Evolutionary conservation across 2,113 vertebrate species (phyloP).

Genomic region (Tragelaphus buxtoni): DNA sequence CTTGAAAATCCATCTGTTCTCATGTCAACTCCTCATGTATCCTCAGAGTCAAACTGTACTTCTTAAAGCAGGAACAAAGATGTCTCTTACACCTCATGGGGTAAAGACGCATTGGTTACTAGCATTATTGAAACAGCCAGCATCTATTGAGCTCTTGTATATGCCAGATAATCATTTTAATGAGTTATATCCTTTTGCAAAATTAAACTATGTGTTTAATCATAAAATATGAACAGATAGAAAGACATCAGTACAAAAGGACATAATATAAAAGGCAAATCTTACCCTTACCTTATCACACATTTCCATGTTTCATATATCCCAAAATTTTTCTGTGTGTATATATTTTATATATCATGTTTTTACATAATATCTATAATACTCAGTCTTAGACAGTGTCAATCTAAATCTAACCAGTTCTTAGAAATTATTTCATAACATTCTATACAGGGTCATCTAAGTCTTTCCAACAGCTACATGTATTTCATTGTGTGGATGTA

Average conservation of each 20-base stretch:
- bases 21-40: not conserved
- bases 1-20: not conserved
- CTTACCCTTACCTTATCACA: not conserved
- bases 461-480: not conserved
- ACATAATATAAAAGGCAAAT: not conserved
- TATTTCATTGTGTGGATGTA: not conserved
- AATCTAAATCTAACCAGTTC: not conserved
- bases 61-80: not conserved
- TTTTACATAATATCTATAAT: not conserved
- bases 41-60: not conserved
- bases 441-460: not conserved
- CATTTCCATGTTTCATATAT: not conserved
- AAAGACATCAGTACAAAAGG: not conserved
- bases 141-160: not conserved
- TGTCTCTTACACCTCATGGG: not conserved
- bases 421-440: not conserved
- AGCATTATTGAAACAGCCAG: not conserved
- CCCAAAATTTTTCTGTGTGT: not conserved
- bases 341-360: not conserved
- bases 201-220: slow-evolving; percentile 7
- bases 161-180: not conserved
- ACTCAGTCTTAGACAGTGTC: not conserved
- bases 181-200: not conserved
- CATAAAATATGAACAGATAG: not conserved
- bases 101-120: not conserved